A percentile compares a stretch with the other conserved stretches of the same genome.
These are phyloP conservation scores for Cavia porcellus DNA, from an alignment of 2,113 vertebrate genomes.

Conservation along the genomic window DNA sequence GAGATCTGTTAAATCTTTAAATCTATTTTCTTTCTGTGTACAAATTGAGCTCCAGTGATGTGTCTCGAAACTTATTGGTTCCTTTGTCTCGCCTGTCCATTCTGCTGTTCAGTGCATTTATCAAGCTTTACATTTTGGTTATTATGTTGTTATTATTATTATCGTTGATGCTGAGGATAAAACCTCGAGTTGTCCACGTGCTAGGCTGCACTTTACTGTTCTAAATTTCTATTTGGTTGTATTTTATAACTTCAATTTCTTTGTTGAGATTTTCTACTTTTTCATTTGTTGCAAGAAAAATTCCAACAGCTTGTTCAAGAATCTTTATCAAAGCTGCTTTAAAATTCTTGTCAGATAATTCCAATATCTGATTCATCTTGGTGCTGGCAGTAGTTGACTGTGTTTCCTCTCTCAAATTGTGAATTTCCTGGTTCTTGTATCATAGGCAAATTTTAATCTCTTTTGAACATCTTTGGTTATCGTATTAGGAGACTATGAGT, in stretches of 20 bases:
- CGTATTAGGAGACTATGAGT: not conserved
- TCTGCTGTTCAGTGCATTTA: constrained; percentile 5
- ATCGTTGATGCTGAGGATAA: not conserved
- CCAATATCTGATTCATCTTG: constrained; percentile 15
- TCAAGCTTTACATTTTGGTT: constrained; percentile 28
- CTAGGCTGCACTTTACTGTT: not conserved
- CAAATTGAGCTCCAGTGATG: constrained; percentile 26
- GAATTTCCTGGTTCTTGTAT: constrained; percentile 39
- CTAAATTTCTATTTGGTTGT: constrained; percentile 50
- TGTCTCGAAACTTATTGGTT: constrained; percentile 9
- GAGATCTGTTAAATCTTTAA: constrained; percentile 49
- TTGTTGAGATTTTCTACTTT: constrained; percentile 59
- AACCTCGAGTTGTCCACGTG: not conserved
- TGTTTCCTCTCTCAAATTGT: constrained; percentile 37
- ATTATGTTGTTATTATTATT: not conserved
- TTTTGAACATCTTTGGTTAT: constrained; percentile 23
- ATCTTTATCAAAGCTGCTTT: constrained; percentile 48
- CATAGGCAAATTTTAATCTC: constrained; percentile 13
- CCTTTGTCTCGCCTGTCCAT: constrained; percentile 5
- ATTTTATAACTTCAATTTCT: constrained; percentile 34
- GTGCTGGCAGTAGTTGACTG: constrained; percentile 49
- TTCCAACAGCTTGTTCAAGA: constrained; percentile 50
- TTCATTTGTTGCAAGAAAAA: constrained; percentile 45
- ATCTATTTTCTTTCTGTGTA: not conserved
- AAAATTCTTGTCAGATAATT: constrained; percentile 56